Base-by-base conservation (phyloP, 2,113 vertebrate genomes). In the Phaetusa simplex region DNA sequence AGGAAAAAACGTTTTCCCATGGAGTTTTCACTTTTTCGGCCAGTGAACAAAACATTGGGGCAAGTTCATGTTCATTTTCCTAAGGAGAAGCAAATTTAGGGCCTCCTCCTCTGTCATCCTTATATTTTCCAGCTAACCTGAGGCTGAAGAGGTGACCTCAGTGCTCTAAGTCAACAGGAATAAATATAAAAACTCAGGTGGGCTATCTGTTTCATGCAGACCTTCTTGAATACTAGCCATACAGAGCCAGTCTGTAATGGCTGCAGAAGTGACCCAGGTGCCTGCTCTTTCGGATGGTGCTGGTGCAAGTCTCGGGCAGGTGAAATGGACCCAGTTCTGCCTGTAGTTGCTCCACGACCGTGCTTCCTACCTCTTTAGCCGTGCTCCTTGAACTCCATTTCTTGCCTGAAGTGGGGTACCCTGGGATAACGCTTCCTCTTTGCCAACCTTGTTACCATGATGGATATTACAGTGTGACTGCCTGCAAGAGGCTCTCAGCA, bases 161-260 rank as follows among this genome's bases (percentile, higher is more conserved):
- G 27, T 26, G 79, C 65, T 62, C 47, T 30, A 40, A 62, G 18
- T 29, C 58, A 66, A 34, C 10, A 22, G 24, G 24, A 66, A 50
- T 32, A 42, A 65, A 59, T 8, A 11, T 10, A 36, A 81, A 62
- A 43, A 50, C 11, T 45, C 65, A 36, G 11, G 12, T 23, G 21
- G 32, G 59, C 36, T 62, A 27, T 19, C 10, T 38, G 19, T 36
- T 47, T 47, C 15, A 21, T 36, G 55, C 38, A 82, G 52, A 59
- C 18, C 21, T 58, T 73, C 29, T 6, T 27, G 47, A 56, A 74
- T 27, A 43, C 8, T 8, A 67, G 30, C 67, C 49, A 38, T 1
- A 8, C 50, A 65, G 21, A 79, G n/a, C 16, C 18, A 0, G 0
- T 40, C n/a, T 76, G 17, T 61, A 55, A 13, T 0, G 4, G 67